Evolutionary conservation across 1,140 invertebrate genomes (phyloP).

Genomic region (Anastatus disparis): DNA sequence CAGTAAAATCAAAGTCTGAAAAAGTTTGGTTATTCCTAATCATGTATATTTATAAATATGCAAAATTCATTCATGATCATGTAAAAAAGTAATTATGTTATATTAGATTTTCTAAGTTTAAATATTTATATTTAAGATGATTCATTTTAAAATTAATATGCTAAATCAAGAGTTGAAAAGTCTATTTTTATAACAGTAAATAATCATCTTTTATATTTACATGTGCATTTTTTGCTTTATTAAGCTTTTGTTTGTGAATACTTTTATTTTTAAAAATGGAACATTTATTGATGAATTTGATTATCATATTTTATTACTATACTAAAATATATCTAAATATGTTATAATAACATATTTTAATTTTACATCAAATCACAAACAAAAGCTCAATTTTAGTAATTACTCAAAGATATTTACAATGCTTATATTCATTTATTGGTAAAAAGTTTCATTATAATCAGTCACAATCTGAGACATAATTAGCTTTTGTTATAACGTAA

Average conservation of each 20-base stretch:
- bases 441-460: constrained; percentile 11
- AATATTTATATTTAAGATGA: not conserved
- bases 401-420: not conserved
- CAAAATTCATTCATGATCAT: not conserved
- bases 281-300: not conserved
- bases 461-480: not conserved
- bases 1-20: constrained; percentile 1
- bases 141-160: not conserved
- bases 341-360: not conserved
- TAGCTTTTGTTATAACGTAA: too few species aligned
- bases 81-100: not conserved
- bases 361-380: not conserved
- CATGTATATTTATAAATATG: not conserved
- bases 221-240: not conserved
- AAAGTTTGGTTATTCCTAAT: not conserved
- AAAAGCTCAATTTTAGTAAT: constrained; percentile 1
- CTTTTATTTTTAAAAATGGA: not conserved
- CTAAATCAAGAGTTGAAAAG: not conserved
- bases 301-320: not conserved
- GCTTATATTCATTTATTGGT: too few species aligned
- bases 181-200: constrained; percentile 34
- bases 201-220: not conserved
- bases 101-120: not conserved
- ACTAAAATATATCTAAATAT: not conserved
- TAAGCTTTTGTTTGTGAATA: constrained; percentile 8